Conservation (phyloP, 2,113 vertebrate species). For the Poecilia latipinna region DNA sequence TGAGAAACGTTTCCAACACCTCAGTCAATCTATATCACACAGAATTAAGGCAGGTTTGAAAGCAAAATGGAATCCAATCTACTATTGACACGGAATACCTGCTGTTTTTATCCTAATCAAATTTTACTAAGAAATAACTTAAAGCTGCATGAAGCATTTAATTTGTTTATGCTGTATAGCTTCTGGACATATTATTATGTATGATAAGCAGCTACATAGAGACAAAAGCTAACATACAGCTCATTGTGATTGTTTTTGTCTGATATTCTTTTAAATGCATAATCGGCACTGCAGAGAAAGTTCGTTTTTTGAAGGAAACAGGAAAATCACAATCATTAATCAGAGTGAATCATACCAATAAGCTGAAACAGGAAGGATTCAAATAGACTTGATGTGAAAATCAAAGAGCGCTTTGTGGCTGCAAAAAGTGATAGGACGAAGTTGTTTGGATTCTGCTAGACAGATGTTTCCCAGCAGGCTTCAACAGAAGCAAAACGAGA, state of each 20-base stretch:
- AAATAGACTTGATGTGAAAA: constrained; percentile 21
- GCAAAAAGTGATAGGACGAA: constrained; percentile 2
- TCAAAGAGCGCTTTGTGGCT: constrained; percentile 11
- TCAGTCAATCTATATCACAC: too few relatives aligned
- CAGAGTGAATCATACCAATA: constrained; percentile 35
- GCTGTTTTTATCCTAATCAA: background rate
- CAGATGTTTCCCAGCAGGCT: constrained; percentile 57
- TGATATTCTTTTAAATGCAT: constrained; percentile 6
- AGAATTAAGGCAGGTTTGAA: too few relatives aligned
- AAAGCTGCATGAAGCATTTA: background rate
- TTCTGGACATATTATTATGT: background rate
- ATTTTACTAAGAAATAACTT: background rate
- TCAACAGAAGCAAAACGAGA: constrained; percentile 11
- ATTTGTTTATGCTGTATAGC: background rate
- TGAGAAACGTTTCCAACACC: too few relatives aligned
- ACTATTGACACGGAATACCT: background rate
- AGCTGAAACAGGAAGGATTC: constrained; percentile 16
- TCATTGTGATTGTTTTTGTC: constrained; percentile 4
- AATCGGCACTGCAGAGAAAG: background rate
- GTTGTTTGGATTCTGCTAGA: constrained; percentile 11
- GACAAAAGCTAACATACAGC: too few relatives aligned
- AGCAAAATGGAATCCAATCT: too few relatives aligned
- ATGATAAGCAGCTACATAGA: background rate
- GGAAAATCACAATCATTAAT: constrained; percentile 27
- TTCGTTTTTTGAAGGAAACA: constrained; percentile 18